These are phyloP conservation scores for Crocidura indochinensis DNA, from an alignment of 2,797 vertebrate species.

Conservation along the genomic window DNA sequence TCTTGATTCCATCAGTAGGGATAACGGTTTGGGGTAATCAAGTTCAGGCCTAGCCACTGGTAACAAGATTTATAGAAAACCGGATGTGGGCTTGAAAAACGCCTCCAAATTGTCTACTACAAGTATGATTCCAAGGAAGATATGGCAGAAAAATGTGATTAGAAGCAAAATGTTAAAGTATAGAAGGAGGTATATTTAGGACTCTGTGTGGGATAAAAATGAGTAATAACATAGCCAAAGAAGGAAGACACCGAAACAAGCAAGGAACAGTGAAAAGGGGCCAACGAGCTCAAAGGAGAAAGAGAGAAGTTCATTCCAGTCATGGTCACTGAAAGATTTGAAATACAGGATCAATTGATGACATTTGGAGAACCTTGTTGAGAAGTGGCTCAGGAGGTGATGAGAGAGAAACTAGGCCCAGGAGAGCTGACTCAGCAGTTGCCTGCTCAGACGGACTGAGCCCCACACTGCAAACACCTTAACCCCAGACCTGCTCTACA, in stretches of 20 bases:
- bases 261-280: background rate
- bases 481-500: too few species aligned
- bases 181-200: constrained; percentile 57
- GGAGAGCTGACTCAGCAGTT: background rate
- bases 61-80: constrained; percentile 29
- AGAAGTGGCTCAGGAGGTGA: background rate
- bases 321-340: background rate
- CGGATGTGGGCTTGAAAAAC: background rate
- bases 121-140: constrained; percentile 1
- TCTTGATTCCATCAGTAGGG: background rate
- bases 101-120: constrained; percentile 1
- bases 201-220: constrained; percentile 31
- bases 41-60: background rate
- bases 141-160: constrained; percentile 16
- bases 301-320: constrained; percentile 2
- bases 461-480: background rate
- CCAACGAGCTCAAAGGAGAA: background rate
- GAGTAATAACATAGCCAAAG: background rate
- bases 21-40: background rate
- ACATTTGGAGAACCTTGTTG: background rate
- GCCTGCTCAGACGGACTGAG: background rate
- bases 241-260: constrained; percentile 45
- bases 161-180: constrained; percentile 48
- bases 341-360: constrained; percentile 22
- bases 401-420: background rate